These are phyloP conservation scores for Halocynthia roretzi DNA, from an alignment of 23 tunicate species.

Conservation along the genomic window DNA sequence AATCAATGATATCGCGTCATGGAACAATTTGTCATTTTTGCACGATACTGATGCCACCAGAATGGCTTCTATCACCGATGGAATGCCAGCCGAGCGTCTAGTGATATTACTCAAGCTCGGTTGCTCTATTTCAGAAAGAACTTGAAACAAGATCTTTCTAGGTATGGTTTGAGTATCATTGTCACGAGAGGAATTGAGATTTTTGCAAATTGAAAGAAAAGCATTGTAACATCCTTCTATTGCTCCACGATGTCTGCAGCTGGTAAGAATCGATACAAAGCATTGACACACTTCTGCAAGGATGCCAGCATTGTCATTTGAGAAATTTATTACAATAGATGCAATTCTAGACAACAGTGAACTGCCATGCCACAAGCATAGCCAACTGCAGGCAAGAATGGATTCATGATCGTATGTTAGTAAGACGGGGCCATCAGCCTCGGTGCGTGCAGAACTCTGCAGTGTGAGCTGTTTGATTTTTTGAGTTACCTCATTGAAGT, in stretches of 20 bases:
- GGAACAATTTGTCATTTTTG: conserved; percentile 1
- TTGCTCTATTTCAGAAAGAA: not conserved
- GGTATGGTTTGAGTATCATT: conserved; percentile 4
- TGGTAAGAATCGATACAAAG: conserved; percentile 21
- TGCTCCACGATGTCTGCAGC: conserved; percentile 80
- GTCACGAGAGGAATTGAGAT: conserved; percentile 13
- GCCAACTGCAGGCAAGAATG: conserved; percentile 53
- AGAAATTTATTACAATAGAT: not conserved
- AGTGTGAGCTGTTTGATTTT: conserved; percentile 3
- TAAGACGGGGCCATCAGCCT: conserved; percentile 11
- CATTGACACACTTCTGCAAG: conserved; percentile 5
- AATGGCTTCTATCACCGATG: conserved; percentile 54
- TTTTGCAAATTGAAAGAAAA: conserved; percentile 3
- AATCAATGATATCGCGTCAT: not conserved
- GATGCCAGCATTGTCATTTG: not conserved
- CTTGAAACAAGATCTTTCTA: not conserved
- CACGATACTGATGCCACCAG: conserved; percentile 27
- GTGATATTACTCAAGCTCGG: conserved; percentile 34
- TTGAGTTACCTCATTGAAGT: conserved; percentile 16
- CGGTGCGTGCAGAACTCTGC: not conserved
- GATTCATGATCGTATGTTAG: conserved; percentile 52
- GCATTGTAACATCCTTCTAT: conserved; percentile 59
- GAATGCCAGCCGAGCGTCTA: conserved; percentile 79
- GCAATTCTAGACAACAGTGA: conserved; percentile 19
- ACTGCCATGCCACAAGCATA: conserved; percentile 43